Evolutionary conservation across 35 echinoderm and acorn worm genomes (phyloP), one percentile per base, ranked within the genome.

Genomic region (Diadema setosum): DNA sequence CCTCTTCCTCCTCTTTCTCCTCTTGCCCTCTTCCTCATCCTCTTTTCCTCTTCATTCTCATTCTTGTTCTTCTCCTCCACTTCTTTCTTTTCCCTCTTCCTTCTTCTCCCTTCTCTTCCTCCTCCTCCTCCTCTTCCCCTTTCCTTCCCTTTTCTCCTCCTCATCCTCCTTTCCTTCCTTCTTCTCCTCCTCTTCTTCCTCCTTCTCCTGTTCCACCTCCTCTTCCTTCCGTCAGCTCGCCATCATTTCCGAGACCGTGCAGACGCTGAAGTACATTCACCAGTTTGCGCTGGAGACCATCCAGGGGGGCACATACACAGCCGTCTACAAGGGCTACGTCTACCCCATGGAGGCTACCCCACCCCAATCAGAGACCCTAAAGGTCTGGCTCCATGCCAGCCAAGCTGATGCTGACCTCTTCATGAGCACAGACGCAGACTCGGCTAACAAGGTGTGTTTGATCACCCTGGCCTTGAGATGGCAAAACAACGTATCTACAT

Each of bases 251-350:
- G 21, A 34, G 1, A 67, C 63, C 20, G 8, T 14, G 26, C 23
- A 67, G 24, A 67, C 8, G 1, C 14, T 67, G 11, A 67, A 12
- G 16, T 67, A 67, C 63, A 14, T n/a, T n/a, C n/a, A n/a, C n/a
- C n/a, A 27, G 16, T 34, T 34, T 67, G 63, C 37, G 27, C 26
- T 67, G 0, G 27, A 67, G 5, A n/a, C n/a, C 21, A 33, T 34
- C 4, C 27, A 67, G 63, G 23, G 45, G 5, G 85, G 78, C 9
- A 3, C 34, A 35, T 87, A 65, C 78, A 94, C 52, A 3, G 91
- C 81, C 0, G 82, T 81, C 40, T 70, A 75, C 21, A 94, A 84
- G 50, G 91, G 91, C 0, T 94, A 89, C 52, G 35, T 94, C 16
- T 44, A 50, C 7, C 91, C 91, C 0, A 41, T 41, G 12, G 86